Evolutionary conservation across 2,888 invertebrate genomes (phyloP).

Genomic region (Napeogenes inachia): DNA sequence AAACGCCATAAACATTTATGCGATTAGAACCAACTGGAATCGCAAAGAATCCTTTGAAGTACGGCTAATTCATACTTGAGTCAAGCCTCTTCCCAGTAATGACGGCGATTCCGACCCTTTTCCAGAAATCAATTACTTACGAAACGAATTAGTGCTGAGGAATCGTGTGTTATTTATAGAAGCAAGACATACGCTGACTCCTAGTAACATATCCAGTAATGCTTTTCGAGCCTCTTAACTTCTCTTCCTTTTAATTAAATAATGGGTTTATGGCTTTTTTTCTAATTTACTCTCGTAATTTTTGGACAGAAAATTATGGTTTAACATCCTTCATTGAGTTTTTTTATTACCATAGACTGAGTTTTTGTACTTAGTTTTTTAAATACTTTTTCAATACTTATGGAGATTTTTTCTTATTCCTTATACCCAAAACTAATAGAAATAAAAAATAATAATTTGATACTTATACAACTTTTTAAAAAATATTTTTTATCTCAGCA

Average conservation of each 20-base stretch:
- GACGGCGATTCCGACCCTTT: slow-evolving; percentile 4
- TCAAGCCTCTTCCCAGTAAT: slow-evolving; percentile 3
- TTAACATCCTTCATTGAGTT: background rate
- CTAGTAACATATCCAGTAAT: background rate
- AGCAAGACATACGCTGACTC: background rate
- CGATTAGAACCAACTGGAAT: slow-evolving; percentile 1
- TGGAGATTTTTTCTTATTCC: too few species aligned
- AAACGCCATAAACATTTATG: background rate
- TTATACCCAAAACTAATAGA: too few species aligned
- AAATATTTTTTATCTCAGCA: too few species aligned
- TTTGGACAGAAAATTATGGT: background rate
- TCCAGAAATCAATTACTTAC: slow-evolving; percentile 5
- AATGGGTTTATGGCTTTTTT: too few species aligned
- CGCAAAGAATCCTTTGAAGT: slow-evolving; percentile 1
- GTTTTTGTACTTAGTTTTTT: too few species aligned
- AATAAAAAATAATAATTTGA: too few species aligned
- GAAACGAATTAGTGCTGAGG: slow-evolving; percentile 4
- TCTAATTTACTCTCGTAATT: background rate
- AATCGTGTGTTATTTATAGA: slow-evolving; percentile 4
- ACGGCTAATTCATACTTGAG: slow-evolving; percentile 3
- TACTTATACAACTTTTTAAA: too few species aligned
- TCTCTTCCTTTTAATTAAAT: too few species aligned
- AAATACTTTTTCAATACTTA: too few species aligned
- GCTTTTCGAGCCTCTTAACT: background rate
- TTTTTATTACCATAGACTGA: too few species aligned